Conservation (phyloP, 2,888 invertebrate genomes). For the Drosophila falleni region DNA sequence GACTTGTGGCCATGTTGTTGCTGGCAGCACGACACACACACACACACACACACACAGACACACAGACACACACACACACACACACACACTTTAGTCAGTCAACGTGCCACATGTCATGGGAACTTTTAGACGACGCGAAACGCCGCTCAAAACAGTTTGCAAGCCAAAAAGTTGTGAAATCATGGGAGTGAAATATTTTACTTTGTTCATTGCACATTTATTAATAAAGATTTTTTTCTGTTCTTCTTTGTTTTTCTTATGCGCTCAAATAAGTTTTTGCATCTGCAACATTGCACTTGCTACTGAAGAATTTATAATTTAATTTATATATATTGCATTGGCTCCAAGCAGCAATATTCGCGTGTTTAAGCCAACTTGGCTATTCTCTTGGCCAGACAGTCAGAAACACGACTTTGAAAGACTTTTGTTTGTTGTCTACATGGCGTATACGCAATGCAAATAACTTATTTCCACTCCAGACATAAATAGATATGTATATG, state of each 20-base stretch:
- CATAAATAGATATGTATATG: slow-evolving; percentile 14
- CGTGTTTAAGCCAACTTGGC: slow-evolving; percentile 15
- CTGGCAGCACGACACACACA: slow-evolving; percentile 42
- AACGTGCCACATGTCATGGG: slow-evolving; percentile 74
- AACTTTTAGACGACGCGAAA: slow-evolving; percentile 62
- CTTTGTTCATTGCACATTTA: slow-evolving; percentile 72
- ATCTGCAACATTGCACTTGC: slow-evolving; percentile 39
- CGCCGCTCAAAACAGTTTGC: slow-evolving; percentile 44
- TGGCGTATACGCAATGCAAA: slow-evolving; percentile 43
- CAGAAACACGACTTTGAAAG: slow-evolving; percentile 6
- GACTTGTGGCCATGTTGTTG: slow-evolving; percentile 62
- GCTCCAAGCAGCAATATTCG: slow-evolving; percentile 25
- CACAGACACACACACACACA: slow-evolving; percentile 12
- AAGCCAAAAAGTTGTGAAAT: slow-evolving; percentile 67
- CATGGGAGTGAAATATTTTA: slow-evolving; percentile 77
- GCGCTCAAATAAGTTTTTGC: slow-evolving; percentile 28
- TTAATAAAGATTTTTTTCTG: slow-evolving; percentile 65
- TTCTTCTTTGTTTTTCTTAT: slow-evolving; percentile 21
- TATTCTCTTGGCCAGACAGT: slow-evolving; percentile 15
- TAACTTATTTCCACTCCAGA: slow-evolving; percentile 1
- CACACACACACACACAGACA: slow-evolving; percentile 4
- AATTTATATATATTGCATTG: slow-evolving; percentile 62
- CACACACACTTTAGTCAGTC: slow-evolving; percentile 38
- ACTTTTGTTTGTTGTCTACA: slow-evolving; percentile 16
- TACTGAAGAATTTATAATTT: slow-evolving; percentile 62